Base-by-base conservation (phyloP, 2,888 invertebrate genomes). In the Acrobeloides nanus region DNA sequence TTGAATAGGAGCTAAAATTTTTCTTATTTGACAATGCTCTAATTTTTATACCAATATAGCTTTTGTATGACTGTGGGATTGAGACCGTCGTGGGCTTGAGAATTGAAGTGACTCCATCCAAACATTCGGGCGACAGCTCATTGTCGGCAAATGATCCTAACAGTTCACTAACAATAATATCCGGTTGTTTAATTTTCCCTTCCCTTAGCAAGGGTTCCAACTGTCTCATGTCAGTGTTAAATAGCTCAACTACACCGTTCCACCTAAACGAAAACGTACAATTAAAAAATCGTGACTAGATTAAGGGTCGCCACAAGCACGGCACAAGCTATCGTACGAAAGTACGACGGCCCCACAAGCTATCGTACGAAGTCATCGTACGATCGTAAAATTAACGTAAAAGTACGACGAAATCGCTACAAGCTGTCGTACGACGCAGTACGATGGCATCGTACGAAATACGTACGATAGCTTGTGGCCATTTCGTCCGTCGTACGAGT, bases 111-210 rank as follows among this genome's bases (percentile, higher is more conserved):
- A 77, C 77, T 6, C 78, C 78, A 64, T 79, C 78, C 12, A 70
- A 46, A 18, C 57, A 40, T 76, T 99, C 97, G 0, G 97, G 97
- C 0, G 92, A 90, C 10, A 99, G 81, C 78, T 99, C 97, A 75
- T 99, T 99, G 75, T 97, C 97, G 18, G 92, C 92, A 80, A 97
- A 97, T 1, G 93, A 93, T 0, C 89, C 95, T 43, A 99, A 79
- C 35, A 97, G 79, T 77, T 97, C 97, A 0, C 93, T 93, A 23
- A 97, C 86, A 33, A 72, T 60, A 20, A 71, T 54, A 76, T 97
- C 95, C 0, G 92, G 92, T 17, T 54, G 48, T 6, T 58, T 55
- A 15, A 59, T 47, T 12, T 46, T 51, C 73, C 85, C 84, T 61
- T 87, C 86, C 0, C 74, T 72, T 0, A 75, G 73, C 15, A 51